Evolutionary conservation across 2,113 vertebrate genomes (phyloP), one percentile per base, ranked within the genome.

Genomic region (Coracopsis vasa): DNA sequence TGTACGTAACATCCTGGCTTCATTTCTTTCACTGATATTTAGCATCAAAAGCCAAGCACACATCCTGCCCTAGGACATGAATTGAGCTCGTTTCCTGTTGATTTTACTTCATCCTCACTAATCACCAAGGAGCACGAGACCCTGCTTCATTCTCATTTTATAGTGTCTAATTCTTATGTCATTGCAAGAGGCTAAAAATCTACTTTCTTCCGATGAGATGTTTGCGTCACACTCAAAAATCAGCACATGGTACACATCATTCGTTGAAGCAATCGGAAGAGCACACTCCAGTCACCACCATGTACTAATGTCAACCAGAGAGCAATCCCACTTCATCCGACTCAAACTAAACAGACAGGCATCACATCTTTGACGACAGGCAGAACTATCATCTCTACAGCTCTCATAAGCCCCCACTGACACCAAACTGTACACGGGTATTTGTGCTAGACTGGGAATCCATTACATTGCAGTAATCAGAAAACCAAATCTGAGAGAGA

Each of bases 301-400:
- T 97, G 97, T 97, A 97, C 98, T 98, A 98, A 83, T 93, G 97
- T 97, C 98, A 97, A 88, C 96, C 61, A 4, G 11, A 82, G 94
- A 98, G 97, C 96, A 98, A 98, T 97, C 97, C 95, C 74, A 96
- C 88, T 93, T 94, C 81, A 96, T 64, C 89, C 93, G 85, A 97
- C 86, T 91, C 92, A 92, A 97, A 98, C 95, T 71, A 97, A 94
- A 96, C 86, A 97, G 95, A 80, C 35, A 97, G 72, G 86, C 89
- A 75, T 92, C 95, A 70, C 65, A 60, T 7, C 65, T 42, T 71
- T 78, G 92, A 88, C 87, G 96, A 96, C 94, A 97, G 90, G 86
- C 88, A 87, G 87, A 97, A 92, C 81, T 66, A 45, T 73, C 20
- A 6, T 67, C 93, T 91, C 58, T 16, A 62, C 14, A 74, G 7